A percentile compares a stretch with the other conserved stretches of the same genome.
Conservation (phyloP, 2,797 vertebrate species). For the Malurus leucopterus region DNA sequence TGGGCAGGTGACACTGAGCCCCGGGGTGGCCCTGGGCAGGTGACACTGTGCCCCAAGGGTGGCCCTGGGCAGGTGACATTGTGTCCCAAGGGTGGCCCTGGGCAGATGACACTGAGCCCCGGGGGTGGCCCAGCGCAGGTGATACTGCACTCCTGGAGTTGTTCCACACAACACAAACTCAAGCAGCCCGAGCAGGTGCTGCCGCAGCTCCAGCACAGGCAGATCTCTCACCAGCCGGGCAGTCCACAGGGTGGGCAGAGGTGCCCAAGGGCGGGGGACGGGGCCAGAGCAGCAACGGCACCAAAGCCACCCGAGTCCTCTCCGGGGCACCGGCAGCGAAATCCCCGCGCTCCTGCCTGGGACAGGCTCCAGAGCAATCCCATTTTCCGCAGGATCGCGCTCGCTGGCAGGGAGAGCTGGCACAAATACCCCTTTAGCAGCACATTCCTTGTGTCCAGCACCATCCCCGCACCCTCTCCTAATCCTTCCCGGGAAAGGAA, state of each 20-base stretch:
- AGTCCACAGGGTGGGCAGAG: neutral
- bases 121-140: neutral
- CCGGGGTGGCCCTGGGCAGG: neutral
- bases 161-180: neutral
- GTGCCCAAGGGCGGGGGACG: accelerated
- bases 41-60: neutral
- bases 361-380: neutral
- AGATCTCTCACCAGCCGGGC: neutral
- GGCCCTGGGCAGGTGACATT: neutral
- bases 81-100: too few relatives aligned
- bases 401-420: accelerated
- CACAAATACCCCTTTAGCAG: neutral
- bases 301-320: accelerated
- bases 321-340: neutral
- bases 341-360: neutral
- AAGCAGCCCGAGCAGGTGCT: neutral
- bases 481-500: neutral
- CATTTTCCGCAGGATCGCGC: accelerated
- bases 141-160: neutral
- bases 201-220: neutral
- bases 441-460: neutral
- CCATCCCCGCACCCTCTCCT: neutral
- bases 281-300: neutral
- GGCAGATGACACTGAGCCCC: too few relatives aligned
- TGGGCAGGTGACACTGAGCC: neutral